A percentile compares a stretch with the other conserved stretches of the same genome.
These are phyloP conservation scores for Neoascia interrupta DNA, from an alignment of 2,888 invertebrate genomes.

Conservation along the genomic window DNA sequence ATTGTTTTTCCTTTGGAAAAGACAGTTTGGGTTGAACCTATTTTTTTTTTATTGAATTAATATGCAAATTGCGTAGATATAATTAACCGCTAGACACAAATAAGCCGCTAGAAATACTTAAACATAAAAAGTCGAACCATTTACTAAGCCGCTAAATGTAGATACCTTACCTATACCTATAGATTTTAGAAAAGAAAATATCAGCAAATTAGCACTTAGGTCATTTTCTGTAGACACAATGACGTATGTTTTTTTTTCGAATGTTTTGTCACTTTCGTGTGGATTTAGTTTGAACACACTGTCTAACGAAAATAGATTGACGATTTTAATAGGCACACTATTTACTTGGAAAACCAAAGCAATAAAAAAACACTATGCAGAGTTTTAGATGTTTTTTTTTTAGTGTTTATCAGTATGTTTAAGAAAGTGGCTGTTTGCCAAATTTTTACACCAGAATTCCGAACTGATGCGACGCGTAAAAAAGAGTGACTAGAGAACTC, in stretches of 20 bases:
- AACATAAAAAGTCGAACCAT: neutral
- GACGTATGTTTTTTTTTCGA: constrained; percentile 20
- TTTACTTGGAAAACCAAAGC: constrained; percentile 14
- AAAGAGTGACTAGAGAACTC: constrained; percentile 12
- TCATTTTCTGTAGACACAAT: constrained; percentile 4
- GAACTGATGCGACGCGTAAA: neutral
- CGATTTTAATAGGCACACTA: too few species aligned
- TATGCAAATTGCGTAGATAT: too few species aligned
- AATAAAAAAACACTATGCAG: constrained; percentile 21
- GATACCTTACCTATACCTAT: too few species aligned
- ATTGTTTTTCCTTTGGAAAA: too few species aligned
- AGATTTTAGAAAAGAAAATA: neutral
- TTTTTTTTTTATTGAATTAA: too few species aligned
- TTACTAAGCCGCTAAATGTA: neutral
- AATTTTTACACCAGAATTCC: neutral
- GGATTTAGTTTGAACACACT: neutral
- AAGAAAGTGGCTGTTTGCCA: constrained; percentile 20
- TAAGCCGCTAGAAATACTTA: too few species aligned
- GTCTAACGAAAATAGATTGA: constrained; percentile 15
- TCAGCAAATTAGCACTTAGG: constrained; percentile 4
- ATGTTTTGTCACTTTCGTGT: constrained; percentile 13
- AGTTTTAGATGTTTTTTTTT: too few species aligned
- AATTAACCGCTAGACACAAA: too few species aligned
- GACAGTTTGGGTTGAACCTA: too few species aligned
- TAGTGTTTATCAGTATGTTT: neutral